Evolutionary conservation across 2,888 invertebrate genomes (phyloP), one percentile per base, ranked within the genome.

Genomic region (Platycnemis pennipes): DNA sequence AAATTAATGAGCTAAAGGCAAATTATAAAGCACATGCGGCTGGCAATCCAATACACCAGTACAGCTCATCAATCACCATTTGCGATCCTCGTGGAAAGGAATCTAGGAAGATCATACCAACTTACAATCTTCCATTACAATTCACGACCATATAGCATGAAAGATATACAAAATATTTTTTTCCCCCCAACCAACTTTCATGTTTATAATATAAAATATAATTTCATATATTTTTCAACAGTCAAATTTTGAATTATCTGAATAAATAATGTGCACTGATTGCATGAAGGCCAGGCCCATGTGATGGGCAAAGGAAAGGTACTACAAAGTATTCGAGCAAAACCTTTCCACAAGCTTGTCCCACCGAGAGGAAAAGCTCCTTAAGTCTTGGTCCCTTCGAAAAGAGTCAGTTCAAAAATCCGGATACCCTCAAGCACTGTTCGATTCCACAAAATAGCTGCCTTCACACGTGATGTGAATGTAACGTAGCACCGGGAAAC

Each of bases 351-450:
- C 37, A 45, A 63, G 22, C 22, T n/a, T 31, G 13, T n/a, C 37
- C 37, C 44, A 42, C 31, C 63, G 16, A 5, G 37, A 91, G 63
- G 44, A 56, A 44, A 56, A 69, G 44, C 44, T 91, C 26, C 31
- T 63, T 44, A 91, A 13, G 45, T 63, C 44, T 63, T 91, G 91
- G 91, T 91, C 91, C 91, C 91, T 91, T 69, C 19, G 26, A 69
- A 22, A 63, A n/a, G n/a, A 91, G 63, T 44, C 7, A 26, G 63
- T 69, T n/a, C 8, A 63, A 44, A n/a, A 44, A n/a, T 44, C 26
- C 42, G n/a, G 26, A 56, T 37, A 44, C 63, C 63, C 26, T 42
- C 42, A 44, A 44, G 44, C n/a, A 44, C 45, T 26, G n/a, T 91
- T 22, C n/a, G 7, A 56, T 26, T 91, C 11, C 42, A 45, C n/a